phyloP scores from a whole-genome alignment of 2,113 vertebrate genomes.

The Rhinoderma darwinii region DNA sequence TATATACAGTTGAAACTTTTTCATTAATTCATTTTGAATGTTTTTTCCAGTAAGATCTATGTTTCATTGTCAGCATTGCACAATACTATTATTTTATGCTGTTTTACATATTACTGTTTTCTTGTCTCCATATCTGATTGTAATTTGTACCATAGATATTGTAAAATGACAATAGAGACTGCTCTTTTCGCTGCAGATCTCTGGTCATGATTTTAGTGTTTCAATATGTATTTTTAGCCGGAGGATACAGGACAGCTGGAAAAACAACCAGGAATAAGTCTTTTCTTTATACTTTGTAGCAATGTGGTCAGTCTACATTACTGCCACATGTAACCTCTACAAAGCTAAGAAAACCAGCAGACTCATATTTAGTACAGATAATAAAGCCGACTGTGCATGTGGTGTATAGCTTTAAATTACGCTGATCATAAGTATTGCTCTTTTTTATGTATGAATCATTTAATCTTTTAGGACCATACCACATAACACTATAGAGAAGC shows the following conservation, averaged over 20 bases:
- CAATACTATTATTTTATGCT: not conserved
- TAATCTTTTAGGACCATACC: not conserved
- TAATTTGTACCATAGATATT: conserved; percentile 1
- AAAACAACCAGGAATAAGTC: conserved; percentile 41
- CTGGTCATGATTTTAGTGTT: conserved; percentile 3
- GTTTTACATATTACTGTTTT: not conserved
- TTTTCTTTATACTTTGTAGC: conserved; percentile 38
- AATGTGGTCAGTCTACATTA: conserved; percentile 41
- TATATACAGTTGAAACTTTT: too few relatives aligned
- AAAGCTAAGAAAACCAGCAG: conserved; percentile 32
- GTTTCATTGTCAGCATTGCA: not conserved
- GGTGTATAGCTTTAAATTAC: conserved; percentile 32
- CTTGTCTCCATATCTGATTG: not conserved
- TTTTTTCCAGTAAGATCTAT: not conserved
- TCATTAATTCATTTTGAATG: not conserved
- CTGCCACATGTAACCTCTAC: conserved; percentile 28
- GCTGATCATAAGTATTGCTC: not conserved
- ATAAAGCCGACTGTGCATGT: not conserved
- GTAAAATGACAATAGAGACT: not conserved
- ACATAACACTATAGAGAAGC: not conserved
- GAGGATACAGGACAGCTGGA: conserved; percentile 33
- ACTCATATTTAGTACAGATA: conserved; percentile 32
- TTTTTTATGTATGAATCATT: not conserved
- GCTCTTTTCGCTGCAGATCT: conserved; percentile 15
- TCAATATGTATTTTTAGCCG: conserved; percentile 47